Evolutionary conservation across 2,797 vertebrate genomes (phyloP).

Genomic region (Muscicapa striata): DNA sequence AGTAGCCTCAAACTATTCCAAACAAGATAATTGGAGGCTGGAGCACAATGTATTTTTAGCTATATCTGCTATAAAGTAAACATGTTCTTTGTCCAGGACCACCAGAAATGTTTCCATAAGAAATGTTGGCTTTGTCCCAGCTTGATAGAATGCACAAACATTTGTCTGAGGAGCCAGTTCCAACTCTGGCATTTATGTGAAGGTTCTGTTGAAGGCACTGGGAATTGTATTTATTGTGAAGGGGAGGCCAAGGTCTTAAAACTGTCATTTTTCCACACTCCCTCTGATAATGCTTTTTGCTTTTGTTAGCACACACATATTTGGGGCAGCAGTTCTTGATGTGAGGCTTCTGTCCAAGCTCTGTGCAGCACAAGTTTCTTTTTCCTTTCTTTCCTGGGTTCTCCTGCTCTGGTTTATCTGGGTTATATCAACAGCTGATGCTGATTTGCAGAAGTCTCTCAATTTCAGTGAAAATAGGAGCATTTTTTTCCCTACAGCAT

Average conservation of each 20-base stretch:
- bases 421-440: not conserved
- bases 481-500: not conserved
- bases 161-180: slow-evolving; percentile 41
- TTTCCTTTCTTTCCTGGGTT: not conserved
- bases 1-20: slow-evolving; percentile 39
- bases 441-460: not conserved
- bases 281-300: not conserved
- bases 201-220: slow-evolving; percentile 27
- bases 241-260: slow-evolving; percentile 32
- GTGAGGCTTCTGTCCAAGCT: not conserved
- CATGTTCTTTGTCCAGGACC: slow-evolving; percentile 50
- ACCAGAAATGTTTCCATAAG: slow-evolving; percentile 70
- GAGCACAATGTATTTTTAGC: slow-evolving; percentile 52
- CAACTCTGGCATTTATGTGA: slow-evolving; percentile 15
- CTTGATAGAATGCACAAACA: slow-evolving; percentile 54
- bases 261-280: not conserved
- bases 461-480: not conserved
- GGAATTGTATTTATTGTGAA: not conserved
- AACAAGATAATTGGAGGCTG: slow-evolving; percentile 50
- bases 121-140: slow-evolving; percentile 34
- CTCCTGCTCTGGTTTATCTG: not conserved
- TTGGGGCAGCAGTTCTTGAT: not conserved
- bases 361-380: not conserved
- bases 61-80: slow-evolving; percentile 65
- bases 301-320: slow-evolving; percentile 10